Evolutionary conservation across 2,888 invertebrate species (phyloP).

Genomic region (Drosophila differens): DNA sequence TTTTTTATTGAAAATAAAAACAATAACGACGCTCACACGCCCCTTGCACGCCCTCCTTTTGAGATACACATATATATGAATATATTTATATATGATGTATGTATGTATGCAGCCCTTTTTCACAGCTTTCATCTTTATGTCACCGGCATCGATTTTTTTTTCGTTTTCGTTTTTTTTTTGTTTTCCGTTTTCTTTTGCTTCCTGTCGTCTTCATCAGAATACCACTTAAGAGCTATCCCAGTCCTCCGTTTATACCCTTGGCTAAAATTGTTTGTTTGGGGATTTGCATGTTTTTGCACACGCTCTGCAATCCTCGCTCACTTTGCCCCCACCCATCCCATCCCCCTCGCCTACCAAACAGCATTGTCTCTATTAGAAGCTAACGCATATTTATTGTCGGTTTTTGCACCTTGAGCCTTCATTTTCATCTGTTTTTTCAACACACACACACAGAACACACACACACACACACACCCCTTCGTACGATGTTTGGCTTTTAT

Average conservation of each 20-base stretch:
- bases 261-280: conserved; percentile 80
- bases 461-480: background rate
- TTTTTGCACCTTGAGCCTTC: conserved; percentile 72
- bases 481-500: conserved; percentile 61
- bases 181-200: conserved; percentile 21
- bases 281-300: conserved; percentile 78
- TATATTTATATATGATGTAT: conserved; percentile 6
- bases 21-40: conserved; percentile 58
- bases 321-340: background rate
- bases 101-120: conserved; percentile 51
- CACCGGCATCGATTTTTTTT: conserved; percentile 70
- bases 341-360: background rate
- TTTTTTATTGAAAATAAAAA: conserved; percentile 67
- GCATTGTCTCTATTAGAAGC: conserved; percentile 71
- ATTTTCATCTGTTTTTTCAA: conserved; percentile 51
- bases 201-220: conserved; percentile 61
- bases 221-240: conserved; percentile 54
- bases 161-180: conserved; percentile 31
- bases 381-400: conserved; percentile 81
- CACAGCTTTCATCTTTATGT: conserved; percentile 74
- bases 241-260: conserved; percentile 54
- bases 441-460: conserved; percentile 3
- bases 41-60: conserved; percentile 27
- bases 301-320: conserved; percentile 19
- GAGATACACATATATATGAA: conserved; percentile 2